phyloP scores from a whole-genome alignment of 2,113 vertebrate genomes.

The Galemys pyrenaicus region DNA sequence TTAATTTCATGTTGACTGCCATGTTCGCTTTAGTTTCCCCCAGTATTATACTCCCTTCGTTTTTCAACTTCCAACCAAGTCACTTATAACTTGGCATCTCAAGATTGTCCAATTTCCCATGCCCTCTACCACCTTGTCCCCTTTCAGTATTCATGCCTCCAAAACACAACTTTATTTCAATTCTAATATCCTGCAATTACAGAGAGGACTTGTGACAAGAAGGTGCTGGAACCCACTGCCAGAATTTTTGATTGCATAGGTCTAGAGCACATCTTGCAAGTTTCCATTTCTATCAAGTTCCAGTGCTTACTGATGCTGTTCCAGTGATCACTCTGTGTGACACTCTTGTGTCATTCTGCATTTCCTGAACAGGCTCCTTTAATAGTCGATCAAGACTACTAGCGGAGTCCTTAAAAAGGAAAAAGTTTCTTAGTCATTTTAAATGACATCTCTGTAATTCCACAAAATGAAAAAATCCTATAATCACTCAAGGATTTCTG shows the following conservation, averaged over 20 bases:
- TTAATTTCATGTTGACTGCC: neutral
- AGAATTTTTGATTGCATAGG: neutral
- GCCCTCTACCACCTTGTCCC: neutral
- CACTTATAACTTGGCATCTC: neutral
- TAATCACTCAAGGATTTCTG: neutral
- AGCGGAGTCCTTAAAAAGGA: neutral
- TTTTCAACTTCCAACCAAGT: neutral
- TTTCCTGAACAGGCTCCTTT: neutral
- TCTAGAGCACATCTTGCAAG: neutral
- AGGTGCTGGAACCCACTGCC: neutral
- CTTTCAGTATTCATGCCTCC: neutral
- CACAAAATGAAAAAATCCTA: neutral
- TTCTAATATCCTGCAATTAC: neutral
- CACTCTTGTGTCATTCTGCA: neutral
- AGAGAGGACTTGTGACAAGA: neutral
- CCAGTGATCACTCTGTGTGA: neutral
- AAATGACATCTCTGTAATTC: neutral
- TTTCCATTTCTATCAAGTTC: neutral
- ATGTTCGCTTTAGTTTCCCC: neutral
- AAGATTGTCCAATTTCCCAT: neutral
- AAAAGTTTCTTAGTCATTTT: neutral
- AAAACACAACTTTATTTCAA: neutral
- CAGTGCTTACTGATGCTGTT: neutral
- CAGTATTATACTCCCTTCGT: neutral
- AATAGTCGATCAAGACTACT: neutral